phyloP scores from a whole-genome alignment of 2,888 invertebrate species.

The Adelphocoris suturalis region DNA sequence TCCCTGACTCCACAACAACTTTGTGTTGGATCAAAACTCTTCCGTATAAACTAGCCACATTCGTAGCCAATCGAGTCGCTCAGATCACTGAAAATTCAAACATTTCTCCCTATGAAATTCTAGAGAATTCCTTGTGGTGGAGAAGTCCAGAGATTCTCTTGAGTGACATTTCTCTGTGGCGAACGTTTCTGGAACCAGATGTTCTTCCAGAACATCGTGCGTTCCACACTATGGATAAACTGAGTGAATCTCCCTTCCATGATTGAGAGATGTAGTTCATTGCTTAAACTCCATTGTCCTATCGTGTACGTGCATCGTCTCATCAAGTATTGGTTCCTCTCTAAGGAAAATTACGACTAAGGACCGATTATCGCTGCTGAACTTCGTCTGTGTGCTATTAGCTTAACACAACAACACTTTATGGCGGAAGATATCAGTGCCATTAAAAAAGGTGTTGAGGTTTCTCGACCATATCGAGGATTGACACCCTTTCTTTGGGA shows the following conservation, averaged over 20 bases:
- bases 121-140: constrained; percentile 1
- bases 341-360: not conserved
- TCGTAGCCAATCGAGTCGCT: not conserved
- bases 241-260: not conserved
- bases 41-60: not conserved
- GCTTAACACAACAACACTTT: not conserved
- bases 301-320: not conserved
- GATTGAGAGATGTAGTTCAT: not conserved
- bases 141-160: not conserved
- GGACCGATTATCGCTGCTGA: not conserved
- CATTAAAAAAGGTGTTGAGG: no score
- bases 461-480: no score
- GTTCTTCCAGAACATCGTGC: not conserved
- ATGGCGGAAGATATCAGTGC: not conserved
- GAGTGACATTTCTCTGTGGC: not conserved
- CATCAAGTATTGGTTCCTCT: not conserved
- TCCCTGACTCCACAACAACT: not conserved
- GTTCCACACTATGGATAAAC: not conserved
- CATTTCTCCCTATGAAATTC: not conserved
- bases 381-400: not conserved
- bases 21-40: not conserved
- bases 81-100: not conserved
- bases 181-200: not conserved
- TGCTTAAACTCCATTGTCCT: not conserved
- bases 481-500: no score